Conservation (phyloP, 2,113 vertebrate species). For the Hypocryptadius cinnamomeus region DNA sequence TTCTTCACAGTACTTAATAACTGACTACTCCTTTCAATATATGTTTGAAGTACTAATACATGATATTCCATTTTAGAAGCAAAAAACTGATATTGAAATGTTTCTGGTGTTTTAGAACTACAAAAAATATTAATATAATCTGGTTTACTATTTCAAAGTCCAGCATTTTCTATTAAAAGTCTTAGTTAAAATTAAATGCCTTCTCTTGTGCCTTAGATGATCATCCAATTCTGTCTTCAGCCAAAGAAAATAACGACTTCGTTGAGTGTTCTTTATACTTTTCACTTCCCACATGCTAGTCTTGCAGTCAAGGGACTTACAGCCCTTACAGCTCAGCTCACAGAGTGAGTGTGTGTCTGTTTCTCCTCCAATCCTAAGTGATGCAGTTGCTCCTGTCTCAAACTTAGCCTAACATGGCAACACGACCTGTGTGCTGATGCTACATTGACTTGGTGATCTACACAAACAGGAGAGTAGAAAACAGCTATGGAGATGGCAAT, state of each 20-base stretch:
- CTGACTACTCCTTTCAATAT: neutral
- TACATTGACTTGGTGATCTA: neutral
- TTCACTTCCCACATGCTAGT: neutral
- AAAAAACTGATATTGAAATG: neutral
- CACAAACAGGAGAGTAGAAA: neutral
- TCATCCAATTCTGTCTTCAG: neutral
- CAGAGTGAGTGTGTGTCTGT: neutral
- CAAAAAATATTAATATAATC: neutral
- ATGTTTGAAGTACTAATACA: neutral
- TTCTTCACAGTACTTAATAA: neutral
- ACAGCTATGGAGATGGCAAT: neutral
- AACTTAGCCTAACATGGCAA: neutral
- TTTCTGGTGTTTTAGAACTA: neutral
- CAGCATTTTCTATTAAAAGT: neutral
- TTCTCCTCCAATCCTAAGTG: neutral
- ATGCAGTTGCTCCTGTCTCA: neutral
- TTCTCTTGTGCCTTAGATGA: neutral
- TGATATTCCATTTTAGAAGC: neutral
- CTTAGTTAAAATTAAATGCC: neutral
- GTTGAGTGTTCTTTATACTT: neutral
- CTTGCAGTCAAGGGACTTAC: neutral
- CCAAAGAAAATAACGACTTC: neutral
- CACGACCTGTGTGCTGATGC: neutral
- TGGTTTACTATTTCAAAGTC: neutral
- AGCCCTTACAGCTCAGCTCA: neutral